These are phyloP conservation scores for Hippocampus mohnikei DNA, from an alignment of 2,113 vertebrate genomes.

Conservation along the genomic window DNA sequence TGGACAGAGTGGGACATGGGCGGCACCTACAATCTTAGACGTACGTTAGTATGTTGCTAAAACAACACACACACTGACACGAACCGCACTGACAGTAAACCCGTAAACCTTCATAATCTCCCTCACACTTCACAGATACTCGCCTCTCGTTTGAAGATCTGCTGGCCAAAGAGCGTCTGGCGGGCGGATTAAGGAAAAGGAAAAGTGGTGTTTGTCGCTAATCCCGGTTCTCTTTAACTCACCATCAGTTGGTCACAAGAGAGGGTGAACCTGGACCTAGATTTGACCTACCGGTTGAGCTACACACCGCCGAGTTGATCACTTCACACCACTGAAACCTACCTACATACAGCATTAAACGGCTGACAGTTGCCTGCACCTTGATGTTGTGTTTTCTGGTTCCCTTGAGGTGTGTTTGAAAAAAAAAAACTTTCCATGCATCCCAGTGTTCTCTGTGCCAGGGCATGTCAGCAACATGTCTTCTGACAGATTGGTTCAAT, in stretches of 20 bases:
- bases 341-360: not conserved
- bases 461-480: not conserved
- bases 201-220: conserved; percentile 8
- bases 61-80: not conserved
- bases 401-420: not conserved
- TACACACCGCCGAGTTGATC: not conserved
- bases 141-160: not conserved
- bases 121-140: not conserved
- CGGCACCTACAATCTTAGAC: not conserved
- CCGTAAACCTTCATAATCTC: not conserved
- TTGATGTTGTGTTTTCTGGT: not conserved
- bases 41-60: not conserved
- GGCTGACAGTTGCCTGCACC: not conserved
- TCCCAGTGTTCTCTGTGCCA: not conserved
- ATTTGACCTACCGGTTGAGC: not conserved
- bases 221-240: conserved; percentile 13
- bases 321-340: not conserved
- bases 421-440: not conserved
- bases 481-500: not conserved
- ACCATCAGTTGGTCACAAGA: not conserved
- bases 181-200: conserved; percentile 19
- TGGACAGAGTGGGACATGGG: not conserved
- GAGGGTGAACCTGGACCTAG: conserved; percentile 7
- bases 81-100: not conserved
- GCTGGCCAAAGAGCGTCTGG: not conserved